A percentile compares a stretch with the other conserved stretches of the same genome.
These are phyloP conservation scores for Sigmodon hispidus DNA, from an alignment of 2,113 vertebrate genomes.

Conservation along the genomic window DNA sequence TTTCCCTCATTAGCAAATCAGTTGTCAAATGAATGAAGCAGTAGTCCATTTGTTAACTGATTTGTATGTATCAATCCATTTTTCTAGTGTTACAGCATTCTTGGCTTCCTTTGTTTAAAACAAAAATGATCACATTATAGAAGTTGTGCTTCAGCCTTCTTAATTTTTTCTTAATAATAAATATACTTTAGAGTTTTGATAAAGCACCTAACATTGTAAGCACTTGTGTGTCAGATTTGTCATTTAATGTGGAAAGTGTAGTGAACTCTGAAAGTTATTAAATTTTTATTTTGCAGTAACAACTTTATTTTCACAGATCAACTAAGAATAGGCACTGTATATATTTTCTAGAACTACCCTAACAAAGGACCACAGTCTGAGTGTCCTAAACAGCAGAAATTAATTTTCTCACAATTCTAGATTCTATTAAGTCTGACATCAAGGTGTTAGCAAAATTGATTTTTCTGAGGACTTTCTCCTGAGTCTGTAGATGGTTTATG, in stretches of 20 bases:
- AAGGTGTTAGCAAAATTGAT: not conserved
- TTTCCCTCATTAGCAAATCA: not conserved
- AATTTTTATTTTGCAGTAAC: conserved; percentile 37
- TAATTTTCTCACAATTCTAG: conserved; percentile 19
- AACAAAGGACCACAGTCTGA: not conserved
- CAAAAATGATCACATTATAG: not conserved
- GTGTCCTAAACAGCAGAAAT: not conserved
- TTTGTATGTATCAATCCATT: not conserved
- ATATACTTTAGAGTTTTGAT: not conserved
- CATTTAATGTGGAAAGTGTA: conserved; percentile 20
- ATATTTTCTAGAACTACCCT: not conserved
- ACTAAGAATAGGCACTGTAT: not conserved
- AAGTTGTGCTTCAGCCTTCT: not conserved
- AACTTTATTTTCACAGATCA: conserved; percentile 23
- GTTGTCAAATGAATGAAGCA: not conserved
- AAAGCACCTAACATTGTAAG: not conserved
- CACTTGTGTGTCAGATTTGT: not conserved
- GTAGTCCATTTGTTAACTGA: not conserved
- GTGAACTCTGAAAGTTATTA: not conserved
- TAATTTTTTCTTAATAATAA: conserved; percentile 21
- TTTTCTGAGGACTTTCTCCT: conserved; percentile 3
- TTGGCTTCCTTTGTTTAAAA: not conserved
- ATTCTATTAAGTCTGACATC: not conserved
- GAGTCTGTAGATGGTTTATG: not conserved
- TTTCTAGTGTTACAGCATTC: conserved; percentile 21